phyloP scores from a whole-genome alignment of 1,140 invertebrate species.

The Lepidurus packardi region DNA sequence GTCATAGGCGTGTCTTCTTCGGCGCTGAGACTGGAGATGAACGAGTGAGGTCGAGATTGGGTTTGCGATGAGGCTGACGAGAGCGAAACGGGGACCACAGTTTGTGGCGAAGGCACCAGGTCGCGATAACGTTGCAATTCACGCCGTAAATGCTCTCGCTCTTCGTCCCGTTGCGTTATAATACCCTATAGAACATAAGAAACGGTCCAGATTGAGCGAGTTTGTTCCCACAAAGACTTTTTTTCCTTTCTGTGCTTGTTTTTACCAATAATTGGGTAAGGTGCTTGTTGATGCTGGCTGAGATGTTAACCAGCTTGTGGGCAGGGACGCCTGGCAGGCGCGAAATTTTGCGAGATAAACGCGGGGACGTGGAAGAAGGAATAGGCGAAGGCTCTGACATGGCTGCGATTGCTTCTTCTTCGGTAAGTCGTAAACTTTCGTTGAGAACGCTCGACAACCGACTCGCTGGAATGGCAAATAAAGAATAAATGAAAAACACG shows the following conservation, averaged over 20 bases:
- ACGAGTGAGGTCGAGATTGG: constrained; percentile 28
- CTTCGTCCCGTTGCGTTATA: constrained; percentile 66
- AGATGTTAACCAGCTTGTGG: constrained; percentile 50
- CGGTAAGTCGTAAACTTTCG: constrained; percentile 49
- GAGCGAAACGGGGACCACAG: background rate
- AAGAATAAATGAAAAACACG: constrained; percentile 26
- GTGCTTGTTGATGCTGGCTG: constrained; percentile 50
- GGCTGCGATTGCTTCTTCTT: constrained; percentile 48
- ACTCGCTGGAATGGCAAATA: constrained; percentile 45
- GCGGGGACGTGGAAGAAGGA: constrained; percentile 41
- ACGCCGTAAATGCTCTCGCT: constrained; percentile 62
- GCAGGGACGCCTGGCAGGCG: constrained; percentile 51
- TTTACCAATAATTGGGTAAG: constrained; percentile 55
- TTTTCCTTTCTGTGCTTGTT: constrained; percentile 24
- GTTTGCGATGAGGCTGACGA: constrained; percentile 7
- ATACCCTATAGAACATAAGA: constrained; percentile 52
- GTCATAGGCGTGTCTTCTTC: background rate
- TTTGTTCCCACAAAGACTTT: constrained; percentile 25
- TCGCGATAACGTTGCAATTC: constrained; percentile 65
- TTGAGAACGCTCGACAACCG: constrained; percentile 51
- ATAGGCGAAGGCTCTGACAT: constrained; percentile 36
- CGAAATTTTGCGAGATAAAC: constrained; percentile 38
- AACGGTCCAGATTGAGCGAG: constrained; percentile 14
- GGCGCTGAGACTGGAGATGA: constrained; percentile 16
- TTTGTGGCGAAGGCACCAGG: constrained; percentile 47